Evolutionary conservation across 30 jellyfish, hydroid and myxozoan genomes (phyloP).

Genomic region (Pseudorhiza aurosa): DNA sequence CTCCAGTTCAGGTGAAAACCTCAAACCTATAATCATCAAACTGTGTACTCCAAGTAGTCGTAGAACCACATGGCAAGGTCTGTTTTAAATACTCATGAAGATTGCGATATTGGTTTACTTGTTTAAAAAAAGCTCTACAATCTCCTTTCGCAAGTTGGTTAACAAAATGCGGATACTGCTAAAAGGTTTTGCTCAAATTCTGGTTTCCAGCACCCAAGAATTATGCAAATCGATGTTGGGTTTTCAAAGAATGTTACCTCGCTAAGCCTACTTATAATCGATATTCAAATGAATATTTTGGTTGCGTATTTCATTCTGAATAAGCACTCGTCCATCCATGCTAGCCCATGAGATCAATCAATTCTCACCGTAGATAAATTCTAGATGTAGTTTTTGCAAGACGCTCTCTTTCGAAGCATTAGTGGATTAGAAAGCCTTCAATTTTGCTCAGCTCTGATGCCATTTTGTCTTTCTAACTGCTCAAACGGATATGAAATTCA

Average conservation of each 20-base stretch:
- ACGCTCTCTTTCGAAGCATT: not conserved
- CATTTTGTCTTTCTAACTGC: not conserved
- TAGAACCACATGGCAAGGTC: not conserved
- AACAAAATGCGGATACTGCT: conserved; percentile 6
- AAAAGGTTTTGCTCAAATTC: conserved; percentile 11
- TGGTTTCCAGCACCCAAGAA: not conserved
- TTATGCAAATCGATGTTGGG: conserved; percentile 11
- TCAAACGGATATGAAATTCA: not conserved
- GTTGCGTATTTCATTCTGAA: not conserved
- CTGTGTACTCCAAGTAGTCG: not conserved
- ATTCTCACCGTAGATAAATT: not conserved
- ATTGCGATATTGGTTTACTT: not conserved
- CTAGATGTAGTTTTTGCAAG: not conserved
- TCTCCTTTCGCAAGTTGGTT: conserved; percentile 1
- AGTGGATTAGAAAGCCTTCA: not conserved
- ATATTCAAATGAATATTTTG: conserved; percentile 1
- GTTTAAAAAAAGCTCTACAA: not conserved
- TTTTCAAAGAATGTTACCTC: not conserved
- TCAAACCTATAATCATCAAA: no score
- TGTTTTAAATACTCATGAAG: not conserved
- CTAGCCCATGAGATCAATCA: not conserved
- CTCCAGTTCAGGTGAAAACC: no score
- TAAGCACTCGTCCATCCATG: not conserved
- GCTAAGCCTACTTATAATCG: conserved; percentile 3
- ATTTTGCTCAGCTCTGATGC: not conserved